Percentiles rank a stretch among this genome's conserved stretches.
These are phyloP conservation scores for Falco peregrinus DNA, from an alignment of 2,797 vertebrate genomes.

Conservation along the genomic window DNA sequence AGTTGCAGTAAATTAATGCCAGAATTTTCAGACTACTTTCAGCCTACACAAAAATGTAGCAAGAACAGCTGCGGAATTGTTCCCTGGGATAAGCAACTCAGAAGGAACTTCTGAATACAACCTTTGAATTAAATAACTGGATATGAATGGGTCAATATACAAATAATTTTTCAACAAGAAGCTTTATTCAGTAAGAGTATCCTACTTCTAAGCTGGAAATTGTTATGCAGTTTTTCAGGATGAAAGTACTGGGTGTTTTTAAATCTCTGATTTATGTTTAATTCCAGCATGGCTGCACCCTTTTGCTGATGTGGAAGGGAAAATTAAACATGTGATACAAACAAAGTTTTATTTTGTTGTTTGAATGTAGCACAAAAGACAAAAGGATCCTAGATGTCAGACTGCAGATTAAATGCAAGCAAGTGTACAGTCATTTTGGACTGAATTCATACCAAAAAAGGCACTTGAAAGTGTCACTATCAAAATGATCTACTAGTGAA, in stretches of 20 bases:
- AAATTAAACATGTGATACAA: constrained; percentile 20
- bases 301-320: not conserved
- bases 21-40: constrained; percentile 21
- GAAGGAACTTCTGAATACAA: not conserved
- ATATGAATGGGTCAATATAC: not conserved
- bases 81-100: not conserved
- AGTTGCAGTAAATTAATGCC: constrained; percentile 13
- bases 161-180: not conserved
- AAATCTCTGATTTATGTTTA: not conserved
- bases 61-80: constrained; percentile 59
- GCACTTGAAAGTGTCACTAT: not conserved
- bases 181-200: not conserved
- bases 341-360: constrained; percentile 17
- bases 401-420: not conserved
- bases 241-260: not conserved
- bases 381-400: not conserved
- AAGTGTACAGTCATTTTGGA: not conserved
- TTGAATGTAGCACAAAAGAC: not conserved
- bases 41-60: constrained; percentile 46
- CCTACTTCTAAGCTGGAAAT: not conserved
- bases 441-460: not conserved
- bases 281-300: not conserved
- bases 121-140: constrained; percentile 18
- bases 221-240: not conserved
- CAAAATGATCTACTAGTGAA: not conserved